These are phyloP conservation scores for Sarcophaga subvicina DNA, from an alignment of 2,888 invertebrate species.

Conservation along the genomic window DNA sequence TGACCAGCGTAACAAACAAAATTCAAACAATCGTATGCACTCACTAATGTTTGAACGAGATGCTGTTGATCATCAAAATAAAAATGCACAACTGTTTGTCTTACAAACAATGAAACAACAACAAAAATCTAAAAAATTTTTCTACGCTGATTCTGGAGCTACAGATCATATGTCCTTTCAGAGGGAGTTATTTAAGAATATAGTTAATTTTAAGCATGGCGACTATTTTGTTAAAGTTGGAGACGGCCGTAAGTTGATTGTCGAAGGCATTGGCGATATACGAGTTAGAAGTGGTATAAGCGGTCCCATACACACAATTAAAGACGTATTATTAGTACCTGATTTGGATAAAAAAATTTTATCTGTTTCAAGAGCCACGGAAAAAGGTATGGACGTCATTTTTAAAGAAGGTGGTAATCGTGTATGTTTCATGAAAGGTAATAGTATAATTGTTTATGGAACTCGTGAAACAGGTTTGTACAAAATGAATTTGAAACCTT, in stretches of 20 bases:
- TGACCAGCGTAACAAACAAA: constrained; percentile 53
- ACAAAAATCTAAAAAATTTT: constrained; percentile 55
- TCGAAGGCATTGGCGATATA: constrained; percentile 63
- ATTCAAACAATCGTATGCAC: constrained; percentile 3
- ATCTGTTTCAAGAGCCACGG: constrained; percentile 53
- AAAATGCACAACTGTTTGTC: constrained; percentile 52
- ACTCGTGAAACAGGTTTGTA: constrained; percentile 59
- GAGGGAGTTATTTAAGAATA: constrained; percentile 52
- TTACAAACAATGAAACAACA: constrained; percentile 30
- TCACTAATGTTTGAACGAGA: constrained; percentile 19
- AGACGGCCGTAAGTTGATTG: constrained; percentile 60
- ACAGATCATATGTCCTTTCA: constrained; percentile 70
- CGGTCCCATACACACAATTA: constrained; percentile 35
- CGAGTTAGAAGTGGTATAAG: constrained; percentile 51
- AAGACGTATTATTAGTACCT: constrained; percentile 60
- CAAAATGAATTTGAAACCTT: constrained; percentile 60
- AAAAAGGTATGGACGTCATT: constrained; percentile 57
- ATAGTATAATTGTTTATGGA: constrained; percentile 54
- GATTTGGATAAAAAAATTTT: constrained; percentile 56
- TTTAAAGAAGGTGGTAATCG: constrained; percentile 54
- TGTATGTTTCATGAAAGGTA: constrained; percentile 60
- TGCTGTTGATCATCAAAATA: background rate
- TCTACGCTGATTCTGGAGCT: constrained; percentile 70
- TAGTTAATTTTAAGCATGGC: constrained; percentile 26
- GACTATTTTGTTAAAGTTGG: constrained; percentile 63